phyloP scores from a whole-genome alignment of 2,797 vertebrate species.

The Allenopithecus nigroviridis region DNA sequence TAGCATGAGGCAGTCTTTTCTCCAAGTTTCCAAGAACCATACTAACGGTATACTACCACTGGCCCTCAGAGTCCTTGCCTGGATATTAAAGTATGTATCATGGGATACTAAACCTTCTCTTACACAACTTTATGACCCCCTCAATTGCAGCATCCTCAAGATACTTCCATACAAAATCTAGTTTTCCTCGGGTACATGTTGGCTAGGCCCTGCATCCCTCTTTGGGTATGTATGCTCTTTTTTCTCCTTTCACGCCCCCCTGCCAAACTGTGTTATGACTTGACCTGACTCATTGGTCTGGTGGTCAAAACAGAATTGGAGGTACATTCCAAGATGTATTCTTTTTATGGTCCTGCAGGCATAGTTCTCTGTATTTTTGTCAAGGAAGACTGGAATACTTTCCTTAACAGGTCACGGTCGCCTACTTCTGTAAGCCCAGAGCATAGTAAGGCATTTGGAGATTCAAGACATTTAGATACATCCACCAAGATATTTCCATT shows the following conservation, averaged over 20 bases:
- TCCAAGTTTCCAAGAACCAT: not conserved
- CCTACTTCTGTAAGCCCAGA: not conserved
- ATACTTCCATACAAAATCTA: not conserved
- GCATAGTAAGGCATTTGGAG: not conserved
- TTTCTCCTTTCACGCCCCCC: not conserved
- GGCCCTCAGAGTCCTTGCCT: not conserved
- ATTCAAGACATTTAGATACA: not conserved
- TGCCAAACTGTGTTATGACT: not conserved
- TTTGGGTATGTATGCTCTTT: not conserved
- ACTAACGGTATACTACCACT: not conserved
- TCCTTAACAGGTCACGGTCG: not conserved
- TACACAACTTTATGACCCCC: not conserved
- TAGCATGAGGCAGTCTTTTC: not conserved
- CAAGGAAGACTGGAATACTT: not conserved
- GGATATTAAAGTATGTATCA: not conserved
- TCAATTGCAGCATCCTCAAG: not conserved
- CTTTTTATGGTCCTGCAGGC: not conserved
- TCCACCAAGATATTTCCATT: not conserved
- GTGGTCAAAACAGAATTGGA: not conserved
- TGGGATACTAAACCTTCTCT: not conserved
- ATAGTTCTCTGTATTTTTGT: not conserved
- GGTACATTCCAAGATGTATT: not conserved
- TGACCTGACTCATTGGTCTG: not conserved
- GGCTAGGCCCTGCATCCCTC: not conserved
- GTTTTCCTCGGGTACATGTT: not conserved